Percentiles rank a stretch among this genome's conserved stretches.
Conservation (phyloP, 2,113 vertebrate genomes). For the Lophochroa leadbeateri region DNA sequence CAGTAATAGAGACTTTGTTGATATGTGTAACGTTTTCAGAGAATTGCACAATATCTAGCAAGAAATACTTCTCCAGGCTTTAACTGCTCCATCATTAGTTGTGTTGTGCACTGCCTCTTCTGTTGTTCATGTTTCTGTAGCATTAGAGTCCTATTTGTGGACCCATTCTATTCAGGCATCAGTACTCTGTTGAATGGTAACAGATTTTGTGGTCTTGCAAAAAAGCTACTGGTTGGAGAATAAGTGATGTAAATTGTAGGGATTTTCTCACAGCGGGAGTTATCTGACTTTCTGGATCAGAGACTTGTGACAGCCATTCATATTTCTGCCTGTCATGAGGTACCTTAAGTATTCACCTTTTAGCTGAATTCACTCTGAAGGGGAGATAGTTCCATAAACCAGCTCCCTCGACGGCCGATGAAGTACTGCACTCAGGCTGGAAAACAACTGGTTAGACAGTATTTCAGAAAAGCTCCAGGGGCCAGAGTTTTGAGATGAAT, state of each 20-base stretch:
- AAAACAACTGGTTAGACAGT: constrained; percentile 10
- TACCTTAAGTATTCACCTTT: background rate
- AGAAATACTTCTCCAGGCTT: background rate
- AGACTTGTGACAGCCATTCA: background rate
- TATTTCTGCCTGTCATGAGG: background rate
- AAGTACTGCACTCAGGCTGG: background rate
- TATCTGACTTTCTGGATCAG: background rate
- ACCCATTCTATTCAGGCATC: background rate
- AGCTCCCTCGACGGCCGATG: background rate
- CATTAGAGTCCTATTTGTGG: background rate
- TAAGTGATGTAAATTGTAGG: background rate
- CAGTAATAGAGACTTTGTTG: background rate
- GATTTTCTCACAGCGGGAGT: background rate
- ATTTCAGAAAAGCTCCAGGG: constrained; percentile 43
- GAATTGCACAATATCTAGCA: constrained; percentile 1
- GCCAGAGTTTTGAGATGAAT: constrained; percentile 37
- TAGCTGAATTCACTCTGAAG: background rate
- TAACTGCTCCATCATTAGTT: background rate
- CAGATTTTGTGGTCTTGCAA: constrained; percentile 58
- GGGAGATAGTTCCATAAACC: background rate
- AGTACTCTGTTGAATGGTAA: constrained; percentile 12
- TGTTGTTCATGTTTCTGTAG: background rate
- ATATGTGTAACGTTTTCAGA: background rate
- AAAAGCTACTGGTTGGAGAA: constrained; percentile 8
- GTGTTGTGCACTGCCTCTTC: background rate